Evolutionary conservation across 2,797 vertebrate species (phyloP).

Genomic region (Anguilla obscura): DNA sequence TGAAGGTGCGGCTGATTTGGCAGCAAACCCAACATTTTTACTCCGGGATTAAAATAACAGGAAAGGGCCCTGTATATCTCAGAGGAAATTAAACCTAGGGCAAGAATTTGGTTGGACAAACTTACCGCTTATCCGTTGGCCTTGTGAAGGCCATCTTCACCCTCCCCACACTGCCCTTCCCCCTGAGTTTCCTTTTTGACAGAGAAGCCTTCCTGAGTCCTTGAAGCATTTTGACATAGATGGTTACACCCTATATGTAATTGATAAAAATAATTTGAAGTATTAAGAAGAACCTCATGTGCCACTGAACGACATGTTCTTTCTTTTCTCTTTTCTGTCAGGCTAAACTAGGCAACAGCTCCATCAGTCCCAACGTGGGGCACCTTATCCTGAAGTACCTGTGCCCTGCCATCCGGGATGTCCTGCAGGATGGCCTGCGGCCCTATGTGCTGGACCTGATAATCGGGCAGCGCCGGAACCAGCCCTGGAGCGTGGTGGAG

Average conservation of each 20-base stretch:
- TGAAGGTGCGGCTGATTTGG: conserved; percentile 77
- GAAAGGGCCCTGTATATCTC: background rate
- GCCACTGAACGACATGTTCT: background rate
- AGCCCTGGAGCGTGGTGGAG: conserved; percentile 92
- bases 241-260: background rate
- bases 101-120: background rate
- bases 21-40: background rate
- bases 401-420: conserved; percentile 86
- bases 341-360: conserved; percentile 96
- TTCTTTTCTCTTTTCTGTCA: conserved; percentile 51
- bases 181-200: too few species aligned
- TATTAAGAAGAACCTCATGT: too few species aligned
- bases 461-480: conserved; percentile 89
- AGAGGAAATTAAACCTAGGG: background rate
- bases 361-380: conserved; percentile 93
- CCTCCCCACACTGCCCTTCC: too few species aligned
- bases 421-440: conserved; percentile 90
- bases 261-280: too few species aligned
- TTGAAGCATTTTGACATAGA: background rate
- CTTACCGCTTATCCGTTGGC: background rate
- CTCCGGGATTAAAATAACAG: background rate
- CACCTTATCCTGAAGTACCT: conserved; percentile 96
- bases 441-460: conserved; percentile 90
- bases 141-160: background rate
- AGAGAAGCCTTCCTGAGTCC: background rate